Evolutionary conservation across 2,113 vertebrate species (phyloP), one percentile per base, ranked within the genome.

Genomic region (Carollia perspicillata): DNA sequence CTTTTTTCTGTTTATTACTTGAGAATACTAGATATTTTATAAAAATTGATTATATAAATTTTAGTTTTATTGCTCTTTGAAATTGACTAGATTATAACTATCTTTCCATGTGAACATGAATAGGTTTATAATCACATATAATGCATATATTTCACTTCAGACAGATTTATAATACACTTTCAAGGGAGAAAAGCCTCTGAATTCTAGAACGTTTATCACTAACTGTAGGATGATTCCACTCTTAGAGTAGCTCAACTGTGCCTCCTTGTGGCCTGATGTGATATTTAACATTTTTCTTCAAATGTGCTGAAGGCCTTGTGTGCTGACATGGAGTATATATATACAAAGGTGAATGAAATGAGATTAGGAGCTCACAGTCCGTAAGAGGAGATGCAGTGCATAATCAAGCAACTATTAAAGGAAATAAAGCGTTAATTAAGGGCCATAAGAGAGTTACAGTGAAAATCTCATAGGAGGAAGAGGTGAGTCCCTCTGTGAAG

Each of bases 191-290:
- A 93, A 69, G 2, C 8, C 30, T 79, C 37, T 83, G 20, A 20
- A 1, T 79, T 95, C 86, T 90, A 35, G 89, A 96, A 44, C n/a
- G 37, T 83, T n/a, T 35, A 30, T 77, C 71, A 44, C 33, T 6
- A 35, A 20, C 44, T 18, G 14, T 33, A n/a, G 5, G 30, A 3
- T 4, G 72, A 85, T 6, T 71, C 18, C 40, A 37, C 9, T 5
- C 1, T 78, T 83, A 85, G 53, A 92, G 58, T 93, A 49, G 97
- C 97, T 90, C 94, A 53, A 95, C 68, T 4, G 1, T 88, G 96
- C 96, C 94, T 81, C 28, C 97, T 89, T 74, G 97, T 97, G 97
- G 90, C 53, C 0, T 9, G 3, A 49, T 74, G 63, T 6, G 8
- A 17, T 65, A 86, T 20, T 66, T 35, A 60, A 87, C 26, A 37